Conservation (phyloP, 2,888 invertebrate genomes). For the Vanessa cardui region DNA sequence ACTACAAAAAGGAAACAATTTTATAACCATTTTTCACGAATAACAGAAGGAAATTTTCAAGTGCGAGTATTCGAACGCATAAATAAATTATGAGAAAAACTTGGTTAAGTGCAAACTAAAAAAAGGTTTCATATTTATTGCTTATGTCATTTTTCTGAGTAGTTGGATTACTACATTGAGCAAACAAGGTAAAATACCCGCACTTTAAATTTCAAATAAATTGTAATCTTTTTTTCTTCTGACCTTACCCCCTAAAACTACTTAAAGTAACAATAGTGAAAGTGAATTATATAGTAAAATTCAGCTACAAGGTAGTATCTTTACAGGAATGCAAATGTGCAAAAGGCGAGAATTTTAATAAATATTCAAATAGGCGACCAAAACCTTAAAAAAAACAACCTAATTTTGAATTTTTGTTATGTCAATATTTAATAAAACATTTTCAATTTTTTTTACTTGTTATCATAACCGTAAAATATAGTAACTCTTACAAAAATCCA, state of each 20-base stretch:
- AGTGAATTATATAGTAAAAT: constrained; percentile 72
- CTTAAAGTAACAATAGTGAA: constrained; percentile 63
- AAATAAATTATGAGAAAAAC: not conserved
- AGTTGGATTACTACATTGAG: constrained; percentile 27
- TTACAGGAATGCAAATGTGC: constrained; percentile 67
- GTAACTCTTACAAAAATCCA: not conserved
- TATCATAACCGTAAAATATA: not conserved
- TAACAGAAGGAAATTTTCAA: constrained; percentile 19
- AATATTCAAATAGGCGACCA: constrained; percentile 21
- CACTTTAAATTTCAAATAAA: constrained; percentile 36
- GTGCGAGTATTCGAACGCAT: constrained; percentile 23
- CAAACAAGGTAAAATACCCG: constrained; percentile 31
- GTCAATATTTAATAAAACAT: not conserved
- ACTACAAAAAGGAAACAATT: not conserved
- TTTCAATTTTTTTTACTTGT: too few relatives aligned
- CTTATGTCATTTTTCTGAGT: not conserved
- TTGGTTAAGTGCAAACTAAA: constrained; percentile 3
- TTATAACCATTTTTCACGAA: not conserved
- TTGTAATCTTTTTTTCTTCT: constrained; percentile 45
- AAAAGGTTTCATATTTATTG: not conserved
- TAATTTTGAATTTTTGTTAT: not conserved
- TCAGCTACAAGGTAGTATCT: constrained; percentile 61
- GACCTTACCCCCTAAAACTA: constrained; percentile 54
- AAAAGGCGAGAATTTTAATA: constrained; percentile 30
- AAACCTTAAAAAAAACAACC: not conserved